A percentile compares a stretch with the other conserved stretches of the same genome.
Evolutionary conservation across 2,888 invertebrate species (phyloP).

Genomic region (Epinotia bilunana): DNA sequence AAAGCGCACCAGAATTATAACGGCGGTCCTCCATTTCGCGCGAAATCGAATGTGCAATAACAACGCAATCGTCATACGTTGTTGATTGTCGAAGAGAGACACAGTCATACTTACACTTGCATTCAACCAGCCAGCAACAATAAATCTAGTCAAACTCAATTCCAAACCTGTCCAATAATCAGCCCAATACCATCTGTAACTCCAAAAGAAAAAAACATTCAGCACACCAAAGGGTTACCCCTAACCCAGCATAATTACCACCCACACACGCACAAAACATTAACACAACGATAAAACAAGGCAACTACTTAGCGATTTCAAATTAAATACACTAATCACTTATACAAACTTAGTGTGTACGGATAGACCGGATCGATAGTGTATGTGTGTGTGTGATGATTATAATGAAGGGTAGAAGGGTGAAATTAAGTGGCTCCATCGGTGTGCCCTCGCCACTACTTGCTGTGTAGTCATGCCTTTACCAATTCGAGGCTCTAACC

Average conservation of each 20-base stretch:
- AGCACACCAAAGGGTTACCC: slow-evolving; percentile 75
- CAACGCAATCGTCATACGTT: too few relatives aligned
- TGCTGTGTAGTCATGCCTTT: slow-evolving; percentile 75
- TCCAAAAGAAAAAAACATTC: slow-evolving; percentile 64
- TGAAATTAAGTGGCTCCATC: slow-evolving; percentile 83
- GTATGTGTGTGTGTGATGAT: slow-evolving; percentile 78
- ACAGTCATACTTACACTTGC: neutral
- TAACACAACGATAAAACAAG: slow-evolving; percentile 78
- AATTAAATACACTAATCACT: slow-evolving; percentile 85
- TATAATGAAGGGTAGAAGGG: slow-evolving; percentile 83
- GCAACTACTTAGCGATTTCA: slow-evolving; percentile 85
- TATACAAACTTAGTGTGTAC: slow-evolving; percentile 76
- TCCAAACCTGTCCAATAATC: slow-evolving; percentile 34
- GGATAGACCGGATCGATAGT: slow-evolving; percentile 77
- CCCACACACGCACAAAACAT: slow-evolving; percentile 54
- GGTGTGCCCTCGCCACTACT: slow-evolving; percentile 73
- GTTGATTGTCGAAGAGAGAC: too few relatives aligned
- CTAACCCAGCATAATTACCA: slow-evolving; percentile 67
- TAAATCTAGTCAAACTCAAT: slow-evolving; percentile 35
- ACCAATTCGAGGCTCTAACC: slow-evolving; percentile 73
- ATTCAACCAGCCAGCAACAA: neutral
- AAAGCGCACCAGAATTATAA: too few relatives aligned
- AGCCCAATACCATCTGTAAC: slow-evolving; percentile 48
- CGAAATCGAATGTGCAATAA: too few relatives aligned
- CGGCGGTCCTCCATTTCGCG: too few relatives aligned